Evolutionary conservation across 2,888 invertebrate genomes (phyloP), one percentile per base, ranked within the genome.

Genomic region (Drosophila pseudotakahashii): DNA sequence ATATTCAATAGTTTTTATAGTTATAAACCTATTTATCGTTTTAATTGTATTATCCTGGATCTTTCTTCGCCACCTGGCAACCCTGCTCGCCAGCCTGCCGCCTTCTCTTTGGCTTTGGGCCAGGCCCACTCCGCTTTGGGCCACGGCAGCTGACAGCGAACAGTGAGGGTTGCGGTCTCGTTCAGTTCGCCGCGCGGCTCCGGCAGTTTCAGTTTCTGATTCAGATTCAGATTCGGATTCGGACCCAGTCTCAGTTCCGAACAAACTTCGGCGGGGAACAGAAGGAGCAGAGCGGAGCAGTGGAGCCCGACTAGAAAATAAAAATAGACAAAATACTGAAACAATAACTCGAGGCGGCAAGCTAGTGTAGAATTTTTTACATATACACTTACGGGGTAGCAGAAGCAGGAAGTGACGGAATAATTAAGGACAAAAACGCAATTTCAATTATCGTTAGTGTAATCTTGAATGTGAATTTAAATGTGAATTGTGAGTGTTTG

Each of bases 101-200:
- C 39, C 41, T 30, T 47, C 14, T 9, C 57, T 37, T 26, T 62
- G 62, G 66, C 69, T 50, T 58, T 45, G 59, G 57, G 55, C 57
- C 57, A 57, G 57, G 47, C 61, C 66, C 48, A 62, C 67, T 58
- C 58, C 39, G 51, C 63, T 60, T 63, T 50, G 63, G 45, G 76
- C 68, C 60, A 55, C 48, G 61, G 26, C 44, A 39, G 51, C 39
- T 62, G 76, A 52, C 53, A 39, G 53, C 53, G 32, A 41, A 53
- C 81, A 89, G 87, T 89, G 79, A 89, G 86, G 89, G 80, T 84
- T 85, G 89, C 82, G 83, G 86, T 83, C 79, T 84, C 77, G 74
- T 79, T 71, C 66, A 79, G 81, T 79, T 76, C 77, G 77, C 79
- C 77, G 77, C 81, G 89, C 72, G 77, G 68, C 73, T 78, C 71